Evolutionary conservation across 2,113 vertebrate species (phyloP).

Genomic region (Meles meles): DNA sequence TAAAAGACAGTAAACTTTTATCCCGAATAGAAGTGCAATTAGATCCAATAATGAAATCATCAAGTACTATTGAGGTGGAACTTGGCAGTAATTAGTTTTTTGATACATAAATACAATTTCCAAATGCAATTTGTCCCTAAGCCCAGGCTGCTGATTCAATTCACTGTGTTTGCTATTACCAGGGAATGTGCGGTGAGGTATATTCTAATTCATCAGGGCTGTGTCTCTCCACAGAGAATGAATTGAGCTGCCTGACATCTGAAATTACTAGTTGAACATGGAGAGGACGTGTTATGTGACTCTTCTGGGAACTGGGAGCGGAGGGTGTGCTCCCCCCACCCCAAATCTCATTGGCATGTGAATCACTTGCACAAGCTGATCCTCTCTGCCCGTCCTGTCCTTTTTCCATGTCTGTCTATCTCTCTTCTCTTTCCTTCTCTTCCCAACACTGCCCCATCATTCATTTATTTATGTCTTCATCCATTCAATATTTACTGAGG

Average conservation of each 20-base stretch:
- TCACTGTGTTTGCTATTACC: constrained; percentile 66
- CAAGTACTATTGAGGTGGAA: constrained; percentile 78
- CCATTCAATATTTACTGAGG: not conserved
- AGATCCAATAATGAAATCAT: constrained; percentile 82
- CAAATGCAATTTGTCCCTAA: constrained; percentile 79
- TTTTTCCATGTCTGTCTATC: not conserved
- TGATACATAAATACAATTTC: constrained; percentile 83
- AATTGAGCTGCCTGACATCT: not conserved
- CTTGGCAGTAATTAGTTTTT: constrained; percentile 81
- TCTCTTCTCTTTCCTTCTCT: not conserved
- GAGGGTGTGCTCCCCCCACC: not conserved
- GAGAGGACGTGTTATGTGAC: not conserved
- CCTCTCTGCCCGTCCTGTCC: not conserved
- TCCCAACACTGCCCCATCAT: not conserved
- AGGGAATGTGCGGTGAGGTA: constrained; percentile 39
- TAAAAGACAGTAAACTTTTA: constrained; percentile 78
- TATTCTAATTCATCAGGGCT: constrained; percentile 19
- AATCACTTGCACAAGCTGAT: not conserved
- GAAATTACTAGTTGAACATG: not conserved
- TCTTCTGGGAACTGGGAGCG: not conserved
- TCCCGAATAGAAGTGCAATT: constrained; percentile 77
- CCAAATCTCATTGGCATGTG: not conserved
- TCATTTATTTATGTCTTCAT: not conserved
- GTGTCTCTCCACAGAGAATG: not conserved
- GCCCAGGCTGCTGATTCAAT: constrained; percentile 66